A percentile compares a stretch with the other conserved stretches of the same genome.
phyloP scores from a whole-genome alignment of 2,797 vertebrate genomes.

The Bufotes viridis region DNA sequence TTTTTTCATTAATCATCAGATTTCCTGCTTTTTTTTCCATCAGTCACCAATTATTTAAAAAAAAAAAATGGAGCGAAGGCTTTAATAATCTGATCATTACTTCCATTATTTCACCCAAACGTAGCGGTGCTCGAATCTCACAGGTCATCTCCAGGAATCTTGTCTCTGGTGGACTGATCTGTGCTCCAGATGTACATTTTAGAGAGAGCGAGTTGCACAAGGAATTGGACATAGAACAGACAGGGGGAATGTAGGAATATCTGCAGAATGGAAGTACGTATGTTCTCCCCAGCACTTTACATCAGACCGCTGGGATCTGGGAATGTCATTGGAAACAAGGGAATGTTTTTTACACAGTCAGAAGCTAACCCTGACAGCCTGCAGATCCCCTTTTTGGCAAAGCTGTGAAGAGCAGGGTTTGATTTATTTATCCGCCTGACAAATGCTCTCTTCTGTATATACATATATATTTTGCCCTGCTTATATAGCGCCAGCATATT shows the following conservation, averaged over 20 bases:
- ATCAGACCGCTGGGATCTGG: conserved; percentile 50
- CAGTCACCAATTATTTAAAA: conserved; percentile 3
- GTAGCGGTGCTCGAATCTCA: background rate
- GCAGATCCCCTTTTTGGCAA: conserved; percentile 56
- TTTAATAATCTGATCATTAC: conserved; percentile 21
- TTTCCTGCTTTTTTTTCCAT: background rate
- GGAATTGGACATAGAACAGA: conserved; percentile 51
- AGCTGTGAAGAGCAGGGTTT: conserved; percentile 21
- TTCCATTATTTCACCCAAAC: conserved; percentile 28
- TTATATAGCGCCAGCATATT: background rate
- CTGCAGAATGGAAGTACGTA: conserved; percentile 39
- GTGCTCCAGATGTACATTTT: conserved; percentile 51
- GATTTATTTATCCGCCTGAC: conserved; percentile 45
- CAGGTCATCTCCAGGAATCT: conserved; percentile 32
- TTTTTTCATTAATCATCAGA: background rate
- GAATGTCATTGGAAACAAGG: conserved; percentile 54
- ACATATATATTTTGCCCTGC: background rate
- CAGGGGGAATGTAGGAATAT: conserved; percentile 32
- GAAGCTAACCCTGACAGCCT: conserved; percentile 54
- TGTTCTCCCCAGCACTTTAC: conserved; percentile 53
- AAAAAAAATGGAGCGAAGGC: background rate
- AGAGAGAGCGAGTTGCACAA: conserved; percentile 32
- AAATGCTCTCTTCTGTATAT: background rate
- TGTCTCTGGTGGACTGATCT: conserved; percentile 5
- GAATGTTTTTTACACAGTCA: conserved; percentile 54